Evolutionary conservation across 2,888 invertebrate species (phyloP).

Genomic region (Cremastobaeus sp.): DNA sequence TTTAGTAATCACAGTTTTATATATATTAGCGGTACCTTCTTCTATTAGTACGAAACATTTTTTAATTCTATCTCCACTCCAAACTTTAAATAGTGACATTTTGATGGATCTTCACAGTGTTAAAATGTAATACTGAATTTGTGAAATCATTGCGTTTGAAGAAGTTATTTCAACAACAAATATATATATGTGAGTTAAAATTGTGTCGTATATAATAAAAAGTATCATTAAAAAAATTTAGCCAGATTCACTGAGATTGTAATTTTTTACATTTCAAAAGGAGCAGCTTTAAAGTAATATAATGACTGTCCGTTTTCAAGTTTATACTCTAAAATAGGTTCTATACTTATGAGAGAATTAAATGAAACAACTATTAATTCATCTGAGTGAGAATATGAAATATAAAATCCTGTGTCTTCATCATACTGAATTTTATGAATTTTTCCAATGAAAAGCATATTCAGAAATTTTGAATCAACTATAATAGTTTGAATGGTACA

Average conservation of each 20-base stretch:
- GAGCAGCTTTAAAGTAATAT: slow-evolving; percentile 14
- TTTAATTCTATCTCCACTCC: not conserved
- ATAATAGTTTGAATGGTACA: slow-evolving; percentile 12
- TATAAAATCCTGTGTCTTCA: slow-evolving; percentile 9
- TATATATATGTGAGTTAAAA: too few relatives aligned
- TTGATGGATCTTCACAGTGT: too few relatives aligned
- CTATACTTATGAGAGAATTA: slow-evolving; percentile 1
- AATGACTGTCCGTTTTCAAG: not conserved
- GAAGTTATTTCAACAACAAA: too few relatives aligned
- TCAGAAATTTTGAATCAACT: slow-evolving; percentile 3
- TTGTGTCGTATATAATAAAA: too few relatives aligned
- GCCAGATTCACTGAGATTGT: too few relatives aligned
- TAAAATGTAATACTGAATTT: too few relatives aligned
- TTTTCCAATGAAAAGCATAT: slow-evolving; percentile 8
- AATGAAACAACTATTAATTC: slow-evolving; percentile 9
- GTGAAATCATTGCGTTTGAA: too few relatives aligned
- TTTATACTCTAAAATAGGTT: slow-evolving; percentile 17
- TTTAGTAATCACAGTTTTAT: not conserved
- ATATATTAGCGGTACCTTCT: not conserved
- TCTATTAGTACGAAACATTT: not conserved
- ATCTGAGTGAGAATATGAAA: not conserved
- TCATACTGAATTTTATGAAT: slow-evolving; percentile 3
- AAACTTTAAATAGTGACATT: not conserved
- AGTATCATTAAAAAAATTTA: too few relatives aligned
- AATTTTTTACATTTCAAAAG: slow-evolving; percentile 2